Percentiles rank a stretch among this genome's conserved stretches.
phyloP scores from a whole-genome alignment of 1,140 invertebrate genomes.

The Ptiloglossa arizonensis region DNA sequence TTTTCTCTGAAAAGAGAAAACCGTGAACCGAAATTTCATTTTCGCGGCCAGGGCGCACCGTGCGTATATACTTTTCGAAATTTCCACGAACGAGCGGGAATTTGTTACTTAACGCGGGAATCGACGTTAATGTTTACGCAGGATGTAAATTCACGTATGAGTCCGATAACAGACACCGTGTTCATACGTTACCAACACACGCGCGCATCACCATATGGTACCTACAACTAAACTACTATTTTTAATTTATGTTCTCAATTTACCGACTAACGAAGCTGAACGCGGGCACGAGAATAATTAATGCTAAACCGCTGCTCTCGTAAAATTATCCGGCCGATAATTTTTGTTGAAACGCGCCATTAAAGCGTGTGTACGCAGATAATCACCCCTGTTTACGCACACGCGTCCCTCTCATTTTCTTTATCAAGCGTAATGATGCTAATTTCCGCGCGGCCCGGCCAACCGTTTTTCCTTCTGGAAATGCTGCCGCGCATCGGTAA shows the following conservation, averaged over 20 bases:
- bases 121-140: constrained; percentile 47
- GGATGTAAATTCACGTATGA: constrained; percentile 35
- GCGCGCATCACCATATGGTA: constrained; percentile 56
- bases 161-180: constrained; percentile 58
- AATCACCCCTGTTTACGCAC: constrained; percentile 62
- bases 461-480: constrained; percentile 18
- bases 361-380: constrained; percentile 56
- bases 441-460: constrained; percentile 31
- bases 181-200: constrained; percentile 46
- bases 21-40: neutral
- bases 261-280: constrained; percentile 57
- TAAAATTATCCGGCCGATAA: constrained; percentile 64
- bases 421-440: constrained; percentile 56
- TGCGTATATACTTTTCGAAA: constrained; percentile 6
- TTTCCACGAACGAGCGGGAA: neutral
- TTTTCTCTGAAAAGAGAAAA: no score
- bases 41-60: neutral
- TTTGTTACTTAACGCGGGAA: constrained; percentile 39
- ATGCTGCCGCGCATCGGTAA: neutral
- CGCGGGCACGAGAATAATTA: constrained; percentile 55
- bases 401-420: constrained; percentile 51
- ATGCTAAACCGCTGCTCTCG: constrained; percentile 56
- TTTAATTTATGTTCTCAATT: constrained; percentile 66
- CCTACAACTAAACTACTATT: constrained; percentile 64
- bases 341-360: constrained; percentile 65